phyloP scores from a whole-genome alignment of 37 sponge, comb jelly and placozoan genomes.

The Theonella swinhoei region DNA sequence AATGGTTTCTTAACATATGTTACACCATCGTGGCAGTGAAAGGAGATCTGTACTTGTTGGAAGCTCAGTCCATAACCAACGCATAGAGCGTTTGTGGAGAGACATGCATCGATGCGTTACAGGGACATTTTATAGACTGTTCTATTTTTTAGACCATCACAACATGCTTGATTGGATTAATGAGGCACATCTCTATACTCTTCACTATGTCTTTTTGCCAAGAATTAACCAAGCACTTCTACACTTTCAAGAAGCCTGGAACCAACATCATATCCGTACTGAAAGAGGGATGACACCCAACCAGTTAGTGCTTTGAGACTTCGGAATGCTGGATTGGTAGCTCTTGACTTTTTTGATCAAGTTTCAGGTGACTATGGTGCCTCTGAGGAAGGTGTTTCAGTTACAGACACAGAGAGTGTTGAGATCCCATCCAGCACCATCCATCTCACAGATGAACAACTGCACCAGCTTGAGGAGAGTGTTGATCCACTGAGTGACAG shows the following conservation, averaged over 20 bases:
- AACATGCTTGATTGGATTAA: conserved; percentile 28
- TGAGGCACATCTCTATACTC: conserved; percentile 24
- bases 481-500: conserved; percentile 35
- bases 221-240: conserved; percentile 37
- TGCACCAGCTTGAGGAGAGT: not conserved
- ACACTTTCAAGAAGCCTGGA: conserved; percentile 50
- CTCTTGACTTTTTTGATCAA: conserved; percentile 36
- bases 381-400: not conserved
- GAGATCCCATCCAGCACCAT: not conserved
- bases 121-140: conserved; percentile 39
- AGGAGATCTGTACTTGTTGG: conserved; percentile 52
- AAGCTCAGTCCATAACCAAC: conserved; percentile 62
- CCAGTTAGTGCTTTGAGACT: conserved; percentile 6
- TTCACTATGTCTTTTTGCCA: conserved; percentile 53
- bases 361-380: conserved; percentile 22
- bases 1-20: conserved; percentile 46
- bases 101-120: conserved; percentile 62
- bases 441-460: not conserved
- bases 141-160: conserved; percentile 49
- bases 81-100: no score
- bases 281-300: conserved; percentile 31
- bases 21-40: conserved; percentile 45
- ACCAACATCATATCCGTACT: conserved; percentile 52
- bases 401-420: conserved; percentile 11
- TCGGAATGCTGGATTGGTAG: not conserved